Base-by-base conservation (phyloP, 2,888 invertebrate genomes). In the Argyresthia albistria region DNA sequence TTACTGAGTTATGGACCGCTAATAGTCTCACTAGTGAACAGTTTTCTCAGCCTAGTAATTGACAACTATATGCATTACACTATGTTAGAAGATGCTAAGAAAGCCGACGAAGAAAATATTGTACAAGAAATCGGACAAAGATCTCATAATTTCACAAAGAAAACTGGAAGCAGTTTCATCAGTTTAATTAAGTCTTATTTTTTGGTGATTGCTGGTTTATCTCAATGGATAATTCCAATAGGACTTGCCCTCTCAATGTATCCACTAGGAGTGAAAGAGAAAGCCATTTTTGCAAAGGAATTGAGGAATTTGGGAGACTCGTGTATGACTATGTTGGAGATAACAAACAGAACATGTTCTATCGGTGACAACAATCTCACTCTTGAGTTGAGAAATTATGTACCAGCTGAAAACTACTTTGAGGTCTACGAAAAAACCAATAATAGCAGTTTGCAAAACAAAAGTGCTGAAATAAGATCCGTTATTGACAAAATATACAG, bases 31-130 rank as follows among this genome's bases (percentile, higher is more conserved):
- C 60, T 84, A 45, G 80, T 84, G 0, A 88, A 87, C 57, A 86
- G 84, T 57, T 87, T 87, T 57, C 42, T 83, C 9, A 80, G 73
- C 51, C 64, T 86, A 1, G 62, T 84, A 0, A 79, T 87, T 53
- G 79, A 86, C 54, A 84, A 84, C 60, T 86, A 82, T 54, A 71
- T 84, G 74, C 81, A 84, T 60, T 84, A 82, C 57, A 74, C 60
- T 63, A 75, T 80, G 66, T 55, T 83, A 37, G 59, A 62, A 11
- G 69, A 75, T 36, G 63, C 65, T 0, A 73, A 76, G 53, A 62
- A 58, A 35, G 68, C 67, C 54, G 74, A 78, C 53, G 70, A 77
- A 15, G 75, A 77, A 54, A 76, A 73, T 58, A 57, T 58, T 39
- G 76, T 84, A 0, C 65, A 68, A 52, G 69, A 73, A 53, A 57